Base-by-base conservation (phyloP, 2,888 invertebrate genomes). In the Amiota communis region DNA sequence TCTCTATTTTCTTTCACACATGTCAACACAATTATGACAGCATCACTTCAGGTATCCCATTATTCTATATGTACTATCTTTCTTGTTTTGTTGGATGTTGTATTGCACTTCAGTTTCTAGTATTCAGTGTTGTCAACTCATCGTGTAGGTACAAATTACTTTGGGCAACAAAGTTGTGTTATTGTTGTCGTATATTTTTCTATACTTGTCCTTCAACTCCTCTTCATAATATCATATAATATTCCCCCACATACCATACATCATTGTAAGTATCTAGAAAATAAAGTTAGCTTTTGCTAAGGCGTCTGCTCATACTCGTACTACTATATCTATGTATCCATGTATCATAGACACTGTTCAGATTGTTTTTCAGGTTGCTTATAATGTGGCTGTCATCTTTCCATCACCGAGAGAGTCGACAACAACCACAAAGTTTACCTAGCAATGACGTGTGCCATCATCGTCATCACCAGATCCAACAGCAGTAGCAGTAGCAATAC, bases 321-420 rank as follows among this genome's bases (percentile, higher is more conserved):
- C n/a, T n/a, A n/a, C n/a, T n/a, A 23, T 23, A 36, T 53, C 53
- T 68, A 71, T 70, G 51, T 73, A 63, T 65, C 15, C 57, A 36
- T 67, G 48, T 67, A 17, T 71, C 70, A 15, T 71, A 70, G 56
- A 56, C 10, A 36, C 72, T 73, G 73, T 51, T 67, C 51, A 23
- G 23, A 23, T 63, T 36, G 49, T 69, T 59, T n/a, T 65, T 64
- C 36, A 65, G 64, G 51, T 74, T 73, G 61, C 64, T 71, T 65
- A 53, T 64, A 63, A 68, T 73, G 69, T 67, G 67, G 74, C 70
- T 78, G 81, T 74, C 81, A 79, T 74, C 79, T 75, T 78, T 78
- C 75, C 78, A 80, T 77, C 82, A 77, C 57, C 77, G 20, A 17
- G 11, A 68, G 6, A 68, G 13, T 20, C 49, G 51, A n/a, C 49